phyloP scores from a whole-genome alignment of 1,140 invertebrate species.

The Drosophila pruinosa region DNA sequence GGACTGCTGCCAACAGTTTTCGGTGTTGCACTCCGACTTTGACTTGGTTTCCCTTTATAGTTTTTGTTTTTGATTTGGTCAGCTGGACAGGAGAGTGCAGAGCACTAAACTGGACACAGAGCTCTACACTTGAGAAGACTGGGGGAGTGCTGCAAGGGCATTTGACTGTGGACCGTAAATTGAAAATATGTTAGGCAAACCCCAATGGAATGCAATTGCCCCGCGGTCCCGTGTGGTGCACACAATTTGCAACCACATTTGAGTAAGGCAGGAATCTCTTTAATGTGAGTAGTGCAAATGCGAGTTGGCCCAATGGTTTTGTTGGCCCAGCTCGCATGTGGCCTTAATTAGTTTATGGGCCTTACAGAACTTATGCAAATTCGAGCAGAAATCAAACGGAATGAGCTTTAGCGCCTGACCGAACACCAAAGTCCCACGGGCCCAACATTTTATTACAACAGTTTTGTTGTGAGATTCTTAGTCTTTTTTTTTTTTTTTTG shows the following conservation, averaged over 20 bases:
- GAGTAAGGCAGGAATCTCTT: neutral
- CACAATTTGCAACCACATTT: neutral
- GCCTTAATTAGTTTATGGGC: constrained; percentile 54
- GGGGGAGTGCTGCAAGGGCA: neutral
- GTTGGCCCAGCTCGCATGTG: neutral
- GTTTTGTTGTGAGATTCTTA: constrained; percentile 11
- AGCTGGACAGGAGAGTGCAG: neutral
- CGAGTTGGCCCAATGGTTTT: neutral
- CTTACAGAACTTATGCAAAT: constrained; percentile 49
- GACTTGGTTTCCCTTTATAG: constrained; percentile 21
- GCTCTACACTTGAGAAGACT: neutral
- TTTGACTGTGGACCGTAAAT: constrained; percentile 25
- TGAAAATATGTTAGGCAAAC: constrained; percentile 37
- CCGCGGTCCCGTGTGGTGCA: neutral
- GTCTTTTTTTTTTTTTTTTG: neutral
- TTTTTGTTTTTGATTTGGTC: constrained; percentile 9
- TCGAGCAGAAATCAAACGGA: constrained; percentile 52
- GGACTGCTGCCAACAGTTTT: neutral
- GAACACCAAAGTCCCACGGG: constrained; percentile 12
- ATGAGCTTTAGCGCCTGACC: constrained; percentile 26
- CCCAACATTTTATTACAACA: constrained; percentile 31
- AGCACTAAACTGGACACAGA: too few species aligned
- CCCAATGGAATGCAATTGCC: constrained; percentile 26
- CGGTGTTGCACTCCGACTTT: constrained; percentile 6
- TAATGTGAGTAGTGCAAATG: constrained; percentile 16